Conservation (phyloP, 2,797 vertebrate genomes). For the Malurus splendens region DNA sequence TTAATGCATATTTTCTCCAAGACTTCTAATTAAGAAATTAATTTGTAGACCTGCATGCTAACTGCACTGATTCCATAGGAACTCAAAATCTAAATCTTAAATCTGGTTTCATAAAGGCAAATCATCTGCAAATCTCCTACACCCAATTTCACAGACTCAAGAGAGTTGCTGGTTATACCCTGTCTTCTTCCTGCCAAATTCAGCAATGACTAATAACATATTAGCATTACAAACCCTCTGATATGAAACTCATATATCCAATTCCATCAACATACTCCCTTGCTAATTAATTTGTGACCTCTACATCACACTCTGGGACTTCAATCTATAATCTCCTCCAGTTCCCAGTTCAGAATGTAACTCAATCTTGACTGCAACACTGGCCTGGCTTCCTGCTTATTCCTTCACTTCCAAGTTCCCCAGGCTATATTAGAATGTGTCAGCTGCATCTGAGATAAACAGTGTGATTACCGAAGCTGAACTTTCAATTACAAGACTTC, state of each 20-base stretch:
- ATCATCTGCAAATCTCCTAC: not conserved
- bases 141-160: not conserved
- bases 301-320: not conserved
- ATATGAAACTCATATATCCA: not conserved
- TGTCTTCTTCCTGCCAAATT: not conserved
- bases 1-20: not conserved
- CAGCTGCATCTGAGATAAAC: not conserved
- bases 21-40: not conserved
- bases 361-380: not conserved
- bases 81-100: not conserved
- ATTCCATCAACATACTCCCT: not conserved
- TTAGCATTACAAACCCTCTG: not conserved
- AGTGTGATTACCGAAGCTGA: not conserved
- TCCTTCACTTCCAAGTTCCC: not conserved
- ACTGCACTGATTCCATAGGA: not conserved
- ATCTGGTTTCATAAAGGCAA: not conserved
- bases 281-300: constrained; percentile 20
- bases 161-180: not conserved
- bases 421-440: not conserved
- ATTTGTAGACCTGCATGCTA: not conserved
- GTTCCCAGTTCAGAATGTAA: not conserved
- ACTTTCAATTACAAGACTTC: not conserved
- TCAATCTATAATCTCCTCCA: not conserved
- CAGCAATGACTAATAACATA: not conserved
- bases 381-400: not conserved